Percentiles rank a stretch among this genome's conserved stretches.
Evolutionary conservation across 1,140 invertebrate species (phyloP).

Genomic region (Zaprionus nigranus): DNA sequence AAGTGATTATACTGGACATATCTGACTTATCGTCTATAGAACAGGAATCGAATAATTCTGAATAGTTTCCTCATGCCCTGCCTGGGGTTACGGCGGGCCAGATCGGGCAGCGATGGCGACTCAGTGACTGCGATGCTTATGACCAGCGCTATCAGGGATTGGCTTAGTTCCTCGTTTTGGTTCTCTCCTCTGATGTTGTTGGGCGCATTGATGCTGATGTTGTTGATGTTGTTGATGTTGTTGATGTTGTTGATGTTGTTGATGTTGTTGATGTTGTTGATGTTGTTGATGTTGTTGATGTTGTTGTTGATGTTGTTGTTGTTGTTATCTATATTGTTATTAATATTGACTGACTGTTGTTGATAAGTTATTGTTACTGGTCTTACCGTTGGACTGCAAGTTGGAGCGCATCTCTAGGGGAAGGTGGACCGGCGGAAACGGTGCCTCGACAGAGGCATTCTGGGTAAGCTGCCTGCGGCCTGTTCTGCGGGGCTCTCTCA

Average conservation of each 20-base stretch:
- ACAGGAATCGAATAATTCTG: conserved; percentile 15
- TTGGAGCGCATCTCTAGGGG: too few species aligned
- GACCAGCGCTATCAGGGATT: background rate
- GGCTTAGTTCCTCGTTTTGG: background rate
- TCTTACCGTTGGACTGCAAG: too few species aligned
- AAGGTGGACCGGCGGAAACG: too few species aligned
- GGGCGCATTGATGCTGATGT: background rate
- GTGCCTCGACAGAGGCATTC: too few species aligned
- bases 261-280: background rate
- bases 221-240: too few species aligned
- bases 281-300: background rate
- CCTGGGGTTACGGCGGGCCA: background rate
- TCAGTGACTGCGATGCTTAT: conserved; percentile 6
- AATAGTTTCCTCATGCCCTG: conserved; percentile 8
- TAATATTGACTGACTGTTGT: background rate
- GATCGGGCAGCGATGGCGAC: conserved; percentile 20
- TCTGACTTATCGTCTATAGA: background rate
- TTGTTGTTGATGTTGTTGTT: background rate
- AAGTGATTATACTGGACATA: background rate
- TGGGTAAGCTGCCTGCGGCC: too few species aligned
- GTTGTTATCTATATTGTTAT: background rate
- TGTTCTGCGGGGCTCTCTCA: background rate
- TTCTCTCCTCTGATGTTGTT: background rate
- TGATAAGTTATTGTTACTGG: background rate
- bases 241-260: too few species aligned